phyloP scores from a whole-genome alignment of 2,113 vertebrate species.

The Rhipidura dahli region DNA sequence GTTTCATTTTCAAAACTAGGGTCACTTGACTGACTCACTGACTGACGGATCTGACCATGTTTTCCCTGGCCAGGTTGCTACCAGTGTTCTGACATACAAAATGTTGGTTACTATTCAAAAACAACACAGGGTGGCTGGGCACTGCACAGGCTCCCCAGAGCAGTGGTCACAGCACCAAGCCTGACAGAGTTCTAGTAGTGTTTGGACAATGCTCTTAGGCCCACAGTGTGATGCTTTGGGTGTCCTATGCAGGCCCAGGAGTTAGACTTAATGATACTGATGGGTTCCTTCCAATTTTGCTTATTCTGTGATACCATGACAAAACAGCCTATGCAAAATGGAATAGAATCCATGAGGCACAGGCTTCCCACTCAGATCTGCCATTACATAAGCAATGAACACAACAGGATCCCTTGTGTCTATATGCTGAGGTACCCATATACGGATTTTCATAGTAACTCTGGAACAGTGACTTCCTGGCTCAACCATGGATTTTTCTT shows the following conservation, averaged over 20 bases:
- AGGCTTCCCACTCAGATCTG: neutral
- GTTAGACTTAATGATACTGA: neutral
- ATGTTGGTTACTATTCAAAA: neutral
- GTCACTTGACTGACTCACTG: neutral
- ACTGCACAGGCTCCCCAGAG: neutral
- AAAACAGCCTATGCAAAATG: neutral
- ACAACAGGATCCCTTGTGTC: accelerated
- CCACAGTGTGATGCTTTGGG: neutral
- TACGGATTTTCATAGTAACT: neutral
- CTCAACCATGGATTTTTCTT: neutral
- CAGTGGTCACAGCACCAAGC: neutral
- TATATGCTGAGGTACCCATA: neutral
- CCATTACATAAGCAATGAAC: neutral
- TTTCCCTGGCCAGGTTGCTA: neutral
- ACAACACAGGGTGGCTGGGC: accelerated
- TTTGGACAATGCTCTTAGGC: neutral
- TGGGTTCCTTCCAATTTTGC: neutral
- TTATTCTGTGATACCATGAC: neutral
- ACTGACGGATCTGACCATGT: neutral
- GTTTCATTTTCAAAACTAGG: neutral
- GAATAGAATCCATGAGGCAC: neutral
- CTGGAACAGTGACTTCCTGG: neutral
- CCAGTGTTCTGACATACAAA: neutral
- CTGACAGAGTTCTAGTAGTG: neutral
- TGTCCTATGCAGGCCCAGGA: neutral